These are phyloP conservation scores for Pelecanus crispus DNA, from an alignment of 2,113 vertebrate species.

Conservation along the genomic window DNA sequence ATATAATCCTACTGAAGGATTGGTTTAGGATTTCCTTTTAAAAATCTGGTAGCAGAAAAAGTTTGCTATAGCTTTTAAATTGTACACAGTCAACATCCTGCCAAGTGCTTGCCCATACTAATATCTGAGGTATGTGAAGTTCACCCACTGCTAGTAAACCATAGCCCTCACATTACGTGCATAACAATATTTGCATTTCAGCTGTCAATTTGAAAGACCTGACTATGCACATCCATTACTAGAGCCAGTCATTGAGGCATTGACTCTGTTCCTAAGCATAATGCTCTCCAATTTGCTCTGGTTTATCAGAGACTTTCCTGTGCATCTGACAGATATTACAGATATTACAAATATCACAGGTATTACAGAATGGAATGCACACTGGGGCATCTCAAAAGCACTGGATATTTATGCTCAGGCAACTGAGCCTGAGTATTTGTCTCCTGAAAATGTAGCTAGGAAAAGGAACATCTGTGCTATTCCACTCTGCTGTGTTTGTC, in stretches of 20 bases:
- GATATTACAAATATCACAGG: background rate
- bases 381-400: background rate
- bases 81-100: background rate
- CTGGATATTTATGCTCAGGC: background rate
- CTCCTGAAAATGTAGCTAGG: background rate
- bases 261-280: background rate
- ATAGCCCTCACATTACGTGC: background rate
- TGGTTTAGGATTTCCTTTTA: background rate
- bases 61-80: background rate
- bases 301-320: background rate
- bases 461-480: background rate
- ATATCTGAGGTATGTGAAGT: background rate
- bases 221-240: background rate
- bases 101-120: background rate
- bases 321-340: background rate
- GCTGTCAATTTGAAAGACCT: background rate
- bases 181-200: background rate
- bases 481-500: background rate
- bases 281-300: background rate
- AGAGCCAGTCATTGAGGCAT: background rate
- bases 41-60: background rate
- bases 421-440: background rate
- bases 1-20: background rate
- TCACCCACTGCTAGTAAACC: background rate
- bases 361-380: background rate